Conservation (phyloP, 2,888 invertebrate species). For the Entomobrya multifasciata region DNA sequence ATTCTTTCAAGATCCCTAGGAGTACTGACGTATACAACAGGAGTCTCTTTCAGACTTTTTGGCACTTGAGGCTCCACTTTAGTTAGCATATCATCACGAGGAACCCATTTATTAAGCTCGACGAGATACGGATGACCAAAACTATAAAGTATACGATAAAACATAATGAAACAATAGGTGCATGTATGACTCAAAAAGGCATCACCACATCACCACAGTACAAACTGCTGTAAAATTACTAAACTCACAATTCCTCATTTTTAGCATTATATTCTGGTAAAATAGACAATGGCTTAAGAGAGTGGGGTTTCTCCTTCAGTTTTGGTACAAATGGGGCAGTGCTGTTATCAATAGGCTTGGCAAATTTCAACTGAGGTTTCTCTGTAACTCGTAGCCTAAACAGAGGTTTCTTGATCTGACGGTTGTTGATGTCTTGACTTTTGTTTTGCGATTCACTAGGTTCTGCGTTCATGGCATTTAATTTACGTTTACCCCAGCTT, state of each 20-base stretch:
- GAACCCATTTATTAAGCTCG: conserved; percentile 89
- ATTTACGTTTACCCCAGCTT: conserved; percentile 84
- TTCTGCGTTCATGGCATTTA: conserved; percentile 21
- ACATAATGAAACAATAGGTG: too few species aligned
- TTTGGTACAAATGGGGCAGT: conserved; percentile 89
- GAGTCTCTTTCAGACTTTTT: conserved; percentile 85
- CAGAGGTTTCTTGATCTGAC: conserved; percentile 77
- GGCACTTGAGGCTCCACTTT: conserved; percentile 82
- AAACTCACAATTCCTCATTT: conserved; percentile 78
- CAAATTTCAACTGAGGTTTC: conserved; percentile 92
- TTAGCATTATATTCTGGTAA: conserved; percentile 85
- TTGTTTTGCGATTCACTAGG: conserved; percentile 78
- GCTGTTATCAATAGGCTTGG: conserved; percentile 90
- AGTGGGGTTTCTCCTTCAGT: conserved; percentile 93
- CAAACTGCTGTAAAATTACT: neutral
- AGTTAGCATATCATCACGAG: conserved; percentile 82
- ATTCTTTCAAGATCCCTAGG: conserved; percentile 85
- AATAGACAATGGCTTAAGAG: conserved; percentile 89
- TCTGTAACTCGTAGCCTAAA: conserved; percentile 76
- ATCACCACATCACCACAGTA: too few species aligned
- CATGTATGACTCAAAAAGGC: too few species aligned
- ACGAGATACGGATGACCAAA: conserved; percentile 94
- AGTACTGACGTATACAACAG: conserved; percentile 87
- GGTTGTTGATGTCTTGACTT: conserved; percentile 18
- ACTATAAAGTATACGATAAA: conserved; percentile 82